Conservation (phyloP, 2,113 vertebrate genomes). For the Vombatus ursinus region DNA sequence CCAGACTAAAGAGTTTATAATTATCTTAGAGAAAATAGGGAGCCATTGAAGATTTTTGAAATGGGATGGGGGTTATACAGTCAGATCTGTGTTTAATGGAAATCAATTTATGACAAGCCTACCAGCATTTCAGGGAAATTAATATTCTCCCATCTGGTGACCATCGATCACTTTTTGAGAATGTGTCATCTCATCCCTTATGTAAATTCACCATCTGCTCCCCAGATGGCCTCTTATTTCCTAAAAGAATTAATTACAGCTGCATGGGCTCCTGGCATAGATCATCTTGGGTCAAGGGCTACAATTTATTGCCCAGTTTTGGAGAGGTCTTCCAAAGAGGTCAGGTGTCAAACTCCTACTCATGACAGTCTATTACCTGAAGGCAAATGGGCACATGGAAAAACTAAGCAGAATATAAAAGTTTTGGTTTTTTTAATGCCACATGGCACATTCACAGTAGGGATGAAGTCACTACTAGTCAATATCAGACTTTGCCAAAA, state of each 20-base stretch:
- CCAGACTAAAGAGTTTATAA: not conserved
- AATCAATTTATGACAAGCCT: not conserved
- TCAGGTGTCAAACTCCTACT: not conserved
- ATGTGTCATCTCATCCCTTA: not conserved
- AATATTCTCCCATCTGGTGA: not conserved
- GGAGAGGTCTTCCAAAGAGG: not conserved
- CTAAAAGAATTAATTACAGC: not conserved
- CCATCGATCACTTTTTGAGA: not conserved
- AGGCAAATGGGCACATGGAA: not conserved
- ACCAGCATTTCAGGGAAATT: not conserved
- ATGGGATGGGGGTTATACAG: not conserved
- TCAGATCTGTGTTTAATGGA: not conserved
- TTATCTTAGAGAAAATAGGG: not conserved
- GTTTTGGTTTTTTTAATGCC: not conserved
- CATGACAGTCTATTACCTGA: not conserved
- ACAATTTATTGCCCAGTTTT: not conserved
- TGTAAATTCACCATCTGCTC: not conserved
- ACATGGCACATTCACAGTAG: not conserved
- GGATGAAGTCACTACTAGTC: not conserved
- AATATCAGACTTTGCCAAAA: not conserved
- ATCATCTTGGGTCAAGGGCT: not conserved
- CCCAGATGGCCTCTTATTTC: not conserved
- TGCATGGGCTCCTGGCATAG: not conserved
- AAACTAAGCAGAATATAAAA: not conserved
- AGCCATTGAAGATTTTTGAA: not conserved